A percentile compares a stretch with the other conserved stretches of the same genome.
These are phyloP conservation scores for Colletes gigas DNA, from an alignment of 1,140 invertebrate genomes.

Conservation along the genomic window DNA sequence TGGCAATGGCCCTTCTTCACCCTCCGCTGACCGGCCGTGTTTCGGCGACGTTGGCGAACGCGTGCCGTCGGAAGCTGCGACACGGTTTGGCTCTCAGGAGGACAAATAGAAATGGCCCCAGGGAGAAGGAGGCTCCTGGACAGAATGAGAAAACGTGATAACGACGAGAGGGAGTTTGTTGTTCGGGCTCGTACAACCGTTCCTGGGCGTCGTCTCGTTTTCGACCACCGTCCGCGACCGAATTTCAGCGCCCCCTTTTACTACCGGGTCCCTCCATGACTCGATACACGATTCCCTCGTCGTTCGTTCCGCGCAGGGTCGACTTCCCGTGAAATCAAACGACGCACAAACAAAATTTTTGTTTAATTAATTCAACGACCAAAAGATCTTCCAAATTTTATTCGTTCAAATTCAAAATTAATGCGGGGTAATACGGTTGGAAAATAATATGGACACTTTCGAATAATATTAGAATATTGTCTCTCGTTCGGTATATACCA, in stretches of 20 bases:
- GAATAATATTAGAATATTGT: no score
- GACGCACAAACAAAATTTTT: no score
- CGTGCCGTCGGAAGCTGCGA: conserved; percentile 75
- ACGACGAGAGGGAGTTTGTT: conserved; percentile 73
- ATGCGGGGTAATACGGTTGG: no score
- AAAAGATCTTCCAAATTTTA: no score
- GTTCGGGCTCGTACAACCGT: conserved; percentile 52
- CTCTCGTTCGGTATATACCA: no score
- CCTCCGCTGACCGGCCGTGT: conserved; percentile 39
- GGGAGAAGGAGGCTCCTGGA: conserved; percentile 51
- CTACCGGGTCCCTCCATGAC: neutral
- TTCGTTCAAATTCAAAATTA: no score
- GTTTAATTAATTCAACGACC: no score
- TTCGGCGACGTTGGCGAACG: conserved; percentile 64
- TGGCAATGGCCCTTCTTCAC: conserved; percentile 3
- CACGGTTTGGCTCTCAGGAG: conserved; percentile 79
- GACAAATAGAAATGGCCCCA: conserved; percentile 78
- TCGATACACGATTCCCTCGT: neutral
- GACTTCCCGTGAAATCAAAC: no score
- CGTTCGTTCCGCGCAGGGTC: neutral
- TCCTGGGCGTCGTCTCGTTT: conserved; percentile 17
- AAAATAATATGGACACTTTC: no score
- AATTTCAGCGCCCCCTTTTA: conserved; percentile 23
- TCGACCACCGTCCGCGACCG: conserved; percentile 21
- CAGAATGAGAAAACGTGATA: conserved; percentile 69